phyloP scores from a whole-genome alignment of 2,888 invertebrate genomes.

The Amorpha juglandis region DNA sequence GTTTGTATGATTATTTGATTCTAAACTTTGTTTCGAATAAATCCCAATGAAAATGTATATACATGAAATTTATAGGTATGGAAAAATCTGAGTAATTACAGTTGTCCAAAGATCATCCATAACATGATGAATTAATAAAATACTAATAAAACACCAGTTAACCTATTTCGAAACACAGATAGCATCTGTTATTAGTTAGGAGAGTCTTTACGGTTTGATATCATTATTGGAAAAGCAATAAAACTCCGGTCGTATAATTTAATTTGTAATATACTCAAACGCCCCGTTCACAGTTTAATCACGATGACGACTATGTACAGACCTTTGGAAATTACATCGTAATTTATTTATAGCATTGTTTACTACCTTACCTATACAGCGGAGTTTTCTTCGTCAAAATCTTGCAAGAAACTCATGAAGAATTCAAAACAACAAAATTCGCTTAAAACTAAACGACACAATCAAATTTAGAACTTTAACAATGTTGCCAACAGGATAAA shows the following conservation, averaged over 20 bases:
- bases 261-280: slow-evolving; percentile 51
- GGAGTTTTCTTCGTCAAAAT: slow-evolving; percentile 9
- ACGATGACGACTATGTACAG: slow-evolving; percentile 28
- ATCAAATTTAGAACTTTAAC: slow-evolving; percentile 39
- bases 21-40: too few relatives aligned
- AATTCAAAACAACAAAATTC: slow-evolving; percentile 23
- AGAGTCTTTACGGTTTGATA: slow-evolving; percentile 52
- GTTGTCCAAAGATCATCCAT: neutral
- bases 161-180: slow-evolving; percentile 28
- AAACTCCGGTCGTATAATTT: slow-evolving; percentile 49
- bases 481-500: slow-evolving; percentile 45
- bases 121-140: neutral
- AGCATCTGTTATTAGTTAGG: slow-evolving; percentile 36
- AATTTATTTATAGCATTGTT: slow-evolving; percentile 1
- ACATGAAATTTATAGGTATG: neutral
- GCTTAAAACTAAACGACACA: slow-evolving; percentile 25
- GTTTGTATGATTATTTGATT: neutral
- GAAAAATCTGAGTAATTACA: neutral
- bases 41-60: too few relatives aligned
- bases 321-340: slow-evolving; percentile 1
- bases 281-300: slow-evolving; percentile 42
- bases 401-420: slow-evolving; percentile 20
- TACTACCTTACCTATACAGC: slow-evolving; percentile 16
- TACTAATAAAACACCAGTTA: slow-evolving; percentile 8
- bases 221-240: slow-evolving; percentile 60